Evolutionary conservation across 2,113 vertebrate species (phyloP), one percentile per base, ranked within the genome.

Genomic region (Natator depressus): DNA sequence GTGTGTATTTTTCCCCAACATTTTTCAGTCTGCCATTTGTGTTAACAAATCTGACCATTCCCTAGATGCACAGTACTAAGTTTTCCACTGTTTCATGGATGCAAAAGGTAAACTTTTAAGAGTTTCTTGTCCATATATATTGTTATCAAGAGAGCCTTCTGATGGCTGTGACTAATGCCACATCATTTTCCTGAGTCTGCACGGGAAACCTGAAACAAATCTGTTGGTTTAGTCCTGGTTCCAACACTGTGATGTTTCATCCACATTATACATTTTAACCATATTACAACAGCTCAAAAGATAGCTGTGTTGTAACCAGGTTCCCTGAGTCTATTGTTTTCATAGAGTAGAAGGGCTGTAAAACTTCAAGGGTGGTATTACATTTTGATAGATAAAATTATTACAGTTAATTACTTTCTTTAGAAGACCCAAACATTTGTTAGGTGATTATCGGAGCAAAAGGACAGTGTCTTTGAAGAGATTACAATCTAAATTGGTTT

Each of bases 21-120:
- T 57, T 57, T 57, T 87, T 1, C 5, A 84, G 38, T 81, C 16
- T 22, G 20, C 42, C 1, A 1, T 29, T 12, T 0, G 0, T n/a
- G 19, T 84, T 81, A 38, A 81, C 29, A 69, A 62, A 88, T 25
- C 3, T 38, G 6, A 29, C 51, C n/a, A 0, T 51, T 82, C 65
- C 81, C 19, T 27, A 2, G 25, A 78, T 72, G 50, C 29, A 53
- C 42, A 35, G 78, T 72, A 72, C n/a, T 35, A n/a, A n/a, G 16
- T 38, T 72, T 72, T 20, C 65, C 35, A 72, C 35, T 38, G 65
- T 72, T 72, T 65, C 62, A n/a, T 11, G 9, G n/a, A 9, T 42
- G 20, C 19, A 10, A 35, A 38, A 75, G 8, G 19, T 75, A 42
- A 75, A 42, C n/a, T 42, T 72, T 75, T 75, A 75, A 42, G 69